Percentiles rank a stretch among this genome's conserved stretches.
phyloP scores from a whole-genome alignment of 1,140 invertebrate genomes.

The Polypedilum pembai region DNA sequence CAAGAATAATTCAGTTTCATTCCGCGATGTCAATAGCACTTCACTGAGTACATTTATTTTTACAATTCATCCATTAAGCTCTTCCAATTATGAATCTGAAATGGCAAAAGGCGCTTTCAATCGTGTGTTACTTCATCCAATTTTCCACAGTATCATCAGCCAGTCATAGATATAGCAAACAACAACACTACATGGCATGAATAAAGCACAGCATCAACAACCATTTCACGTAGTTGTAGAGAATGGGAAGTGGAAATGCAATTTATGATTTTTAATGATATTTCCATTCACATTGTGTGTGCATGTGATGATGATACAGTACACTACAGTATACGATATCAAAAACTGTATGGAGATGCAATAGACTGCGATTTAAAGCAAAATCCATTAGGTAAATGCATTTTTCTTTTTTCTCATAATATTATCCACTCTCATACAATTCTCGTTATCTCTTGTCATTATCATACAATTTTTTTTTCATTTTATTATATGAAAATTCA shows the following conservation, averaged over 20 bases:
- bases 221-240: background rate
- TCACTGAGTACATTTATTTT: too few relatives aligned
- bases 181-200: background rate
- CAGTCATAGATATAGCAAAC: background rate
- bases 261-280: conserved; percentile 28
- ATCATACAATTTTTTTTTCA: conserved; percentile 11
- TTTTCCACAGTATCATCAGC: conserved; percentile 15
- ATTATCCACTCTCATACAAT: background rate
- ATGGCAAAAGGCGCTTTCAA: too few relatives aligned
- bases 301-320: background rate
- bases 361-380: background rate
- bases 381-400: conserved; percentile 27
- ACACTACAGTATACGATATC: background rate
- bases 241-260: background rate
- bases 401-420: background rate
- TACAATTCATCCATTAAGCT: too few relatives aligned
- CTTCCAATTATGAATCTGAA: too few relatives aligned
- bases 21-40: too few relatives aligned
- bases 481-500: too few relatives aligned
- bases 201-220: conserved; percentile 12
- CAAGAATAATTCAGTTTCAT: too few relatives aligned
- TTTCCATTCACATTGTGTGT: conserved; percentile 14
- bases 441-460: conserved; percentile 12
- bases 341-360: background rate
- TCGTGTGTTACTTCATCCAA: background rate